A percentile compares a stretch with the other conserved stretches of the same genome.
These are phyloP conservation scores for Metalampra italica DNA, from an alignment of 2,888 invertebrate genomes.

Conservation along the genomic window DNA sequence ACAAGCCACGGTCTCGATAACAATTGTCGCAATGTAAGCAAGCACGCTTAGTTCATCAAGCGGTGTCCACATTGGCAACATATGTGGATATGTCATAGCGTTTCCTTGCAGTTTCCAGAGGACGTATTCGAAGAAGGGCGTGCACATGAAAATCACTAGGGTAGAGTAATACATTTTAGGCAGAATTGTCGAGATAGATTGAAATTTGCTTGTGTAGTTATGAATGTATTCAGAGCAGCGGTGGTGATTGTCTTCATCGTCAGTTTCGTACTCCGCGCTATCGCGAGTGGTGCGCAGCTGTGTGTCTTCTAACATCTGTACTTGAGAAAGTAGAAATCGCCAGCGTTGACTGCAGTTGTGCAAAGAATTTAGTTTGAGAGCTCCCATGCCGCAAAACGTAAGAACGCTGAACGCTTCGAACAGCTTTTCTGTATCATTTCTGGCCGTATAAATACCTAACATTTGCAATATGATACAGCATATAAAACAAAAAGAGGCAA, in stretches of 20 bases:
- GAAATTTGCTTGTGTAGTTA: conserved; percentile 38
- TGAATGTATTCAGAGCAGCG: conserved; percentile 22
- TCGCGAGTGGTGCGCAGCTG: conserved; percentile 21
- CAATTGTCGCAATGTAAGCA: conserved; percentile 36
- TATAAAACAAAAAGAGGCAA: conserved; percentile 34
- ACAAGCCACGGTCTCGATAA: conserved; percentile 40
- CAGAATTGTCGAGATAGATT: conserved; percentile 29
- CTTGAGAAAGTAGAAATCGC: conserved; percentile 34
- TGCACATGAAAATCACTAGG: conserved; percentile 35
- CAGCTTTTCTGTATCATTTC: conserved; percentile 34
- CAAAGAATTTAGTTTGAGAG: conserved; percentile 46
- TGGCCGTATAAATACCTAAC: conserved; percentile 32
- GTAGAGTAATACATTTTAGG: conserved; percentile 43
- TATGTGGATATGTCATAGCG: conserved; percentile 38
- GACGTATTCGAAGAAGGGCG: conserved; percentile 50
- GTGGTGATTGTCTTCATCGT: conserved; percentile 26
- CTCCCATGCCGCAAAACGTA: conserved; percentile 51
- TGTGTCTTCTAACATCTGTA: conserved; percentile 33
- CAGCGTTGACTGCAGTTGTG: conserved; percentile 29
- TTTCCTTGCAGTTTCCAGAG: conserved; percentile 22
- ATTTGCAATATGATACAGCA: conserved; percentile 34
- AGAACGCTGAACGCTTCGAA: conserved; percentile 55
- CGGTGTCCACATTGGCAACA: conserved; percentile 51
- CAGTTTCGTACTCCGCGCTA: conserved; percentile 26
- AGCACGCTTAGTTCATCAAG: conserved; percentile 29